phyloP scores from a whole-genome alignment of 2,797 vertebrate species.

The Capromys pilorides region DNA sequence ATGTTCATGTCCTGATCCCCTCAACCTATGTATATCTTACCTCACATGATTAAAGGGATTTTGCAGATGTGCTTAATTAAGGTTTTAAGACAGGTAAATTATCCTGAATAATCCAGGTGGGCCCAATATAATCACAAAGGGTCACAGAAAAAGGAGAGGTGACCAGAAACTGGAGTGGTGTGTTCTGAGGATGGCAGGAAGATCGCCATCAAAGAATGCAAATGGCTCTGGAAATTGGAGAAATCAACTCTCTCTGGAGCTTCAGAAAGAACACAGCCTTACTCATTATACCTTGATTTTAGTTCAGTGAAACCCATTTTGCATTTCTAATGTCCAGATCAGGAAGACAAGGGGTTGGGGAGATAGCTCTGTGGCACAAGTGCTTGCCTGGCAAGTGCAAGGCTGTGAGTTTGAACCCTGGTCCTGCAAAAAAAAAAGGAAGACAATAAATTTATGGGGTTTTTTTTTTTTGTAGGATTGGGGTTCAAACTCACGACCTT shows the following conservation, averaged over 20 bases:
- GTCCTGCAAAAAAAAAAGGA: too few relatives aligned
- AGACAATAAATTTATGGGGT: background rate
- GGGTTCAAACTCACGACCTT: too few relatives aligned
- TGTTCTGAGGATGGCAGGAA: background rate
- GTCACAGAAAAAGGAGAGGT: conserved; percentile 12
- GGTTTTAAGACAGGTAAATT: background rate
- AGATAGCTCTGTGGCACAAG: too few relatives aligned
- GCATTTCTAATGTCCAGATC: background rate
- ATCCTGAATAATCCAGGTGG: background rate
- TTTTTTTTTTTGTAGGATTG: too few relatives aligned
- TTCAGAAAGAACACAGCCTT: background rate
- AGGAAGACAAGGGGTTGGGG: background rate
- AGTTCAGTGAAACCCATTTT: background rate
- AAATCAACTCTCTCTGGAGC: background rate
- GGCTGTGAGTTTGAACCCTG: too few relatives aligned
- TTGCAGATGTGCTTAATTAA: background rate
- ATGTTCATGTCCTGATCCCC: too few relatives aligned
- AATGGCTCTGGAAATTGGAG: background rate
- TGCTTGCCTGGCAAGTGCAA: too few relatives aligned
- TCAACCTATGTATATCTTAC: too few relatives aligned
- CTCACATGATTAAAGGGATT: too few relatives aligned
- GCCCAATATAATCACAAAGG: background rate
- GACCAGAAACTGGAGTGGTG: background rate
- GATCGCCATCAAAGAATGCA: background rate
- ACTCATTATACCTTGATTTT: background rate